A percentile compares a stretch with the other conserved stretches of the same genome.
Evolutionary conservation across 2,113 vertebrate species (phyloP).

Genomic region (Lutjanus erythropterus): DNA sequence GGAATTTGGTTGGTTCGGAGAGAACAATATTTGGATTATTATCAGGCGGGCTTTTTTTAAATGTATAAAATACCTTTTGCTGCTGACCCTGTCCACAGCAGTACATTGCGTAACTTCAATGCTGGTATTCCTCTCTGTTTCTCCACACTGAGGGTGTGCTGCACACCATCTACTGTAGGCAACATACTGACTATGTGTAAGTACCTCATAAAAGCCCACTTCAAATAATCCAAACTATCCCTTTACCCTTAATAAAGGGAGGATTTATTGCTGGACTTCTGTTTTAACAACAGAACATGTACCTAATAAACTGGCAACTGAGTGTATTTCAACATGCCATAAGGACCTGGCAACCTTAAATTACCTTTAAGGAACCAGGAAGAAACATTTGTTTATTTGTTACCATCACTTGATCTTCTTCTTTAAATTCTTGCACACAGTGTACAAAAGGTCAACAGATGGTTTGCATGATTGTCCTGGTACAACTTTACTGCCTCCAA

Average conservation of each 20-base stretch:
- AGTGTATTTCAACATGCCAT: slow-evolving; percentile 1
- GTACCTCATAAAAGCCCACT: no score
- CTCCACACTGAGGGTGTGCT: no score
- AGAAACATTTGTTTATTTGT: not conserved
- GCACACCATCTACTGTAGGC: no score
- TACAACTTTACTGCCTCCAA: not conserved
- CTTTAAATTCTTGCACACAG: not conserved
- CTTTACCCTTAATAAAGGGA: not conserved
- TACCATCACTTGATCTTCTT: not conserved
- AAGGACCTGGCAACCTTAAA: not conserved
- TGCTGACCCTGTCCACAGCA: no score
- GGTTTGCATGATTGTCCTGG: not conserved
- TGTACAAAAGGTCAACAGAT: not conserved
- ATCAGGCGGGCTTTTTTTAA: no score
- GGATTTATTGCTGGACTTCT: not conserved
- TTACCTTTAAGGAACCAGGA: slow-evolving; percentile 16
- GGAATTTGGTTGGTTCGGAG: no score
- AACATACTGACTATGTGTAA: no score
- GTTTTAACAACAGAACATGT: not conserved
- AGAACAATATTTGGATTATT: no score
- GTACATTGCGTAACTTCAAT: no score
- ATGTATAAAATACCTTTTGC: no score
- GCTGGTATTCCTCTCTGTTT: no score
- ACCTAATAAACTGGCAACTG: not conserved
- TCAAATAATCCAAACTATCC: no score